Conservation (phyloP, 2,888 invertebrate species). For the Chironomus tentans region DNA sequence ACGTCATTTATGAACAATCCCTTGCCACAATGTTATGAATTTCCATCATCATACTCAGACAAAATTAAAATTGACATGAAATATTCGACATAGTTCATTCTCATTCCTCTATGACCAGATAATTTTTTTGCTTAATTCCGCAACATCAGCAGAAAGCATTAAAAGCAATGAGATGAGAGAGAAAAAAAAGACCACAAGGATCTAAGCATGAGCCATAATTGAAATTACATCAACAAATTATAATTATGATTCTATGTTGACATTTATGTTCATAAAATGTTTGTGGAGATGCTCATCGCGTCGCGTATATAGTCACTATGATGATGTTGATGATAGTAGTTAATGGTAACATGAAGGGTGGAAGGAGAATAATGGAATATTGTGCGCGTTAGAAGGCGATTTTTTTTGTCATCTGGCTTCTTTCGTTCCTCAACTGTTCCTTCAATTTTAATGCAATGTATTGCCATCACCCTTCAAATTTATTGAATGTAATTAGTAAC, state of each 20-base stretch:
- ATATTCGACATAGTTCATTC: not conserved
- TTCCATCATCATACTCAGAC: no score
- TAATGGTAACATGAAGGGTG: not conserved
- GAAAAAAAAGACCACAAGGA: not conserved
- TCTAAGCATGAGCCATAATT: not conserved
- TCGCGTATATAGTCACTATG: not conserved
- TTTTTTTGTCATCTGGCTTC: conserved; percentile 14
- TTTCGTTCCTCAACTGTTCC: not conserved
- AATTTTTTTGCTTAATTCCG: no score
- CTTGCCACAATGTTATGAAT: no score
- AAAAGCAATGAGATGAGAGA: not conserved
- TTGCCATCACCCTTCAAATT: not conserved
- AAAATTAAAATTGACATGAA: not conserved
- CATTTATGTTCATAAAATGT: conserved; percentile 11
- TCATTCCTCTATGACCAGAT: no score
- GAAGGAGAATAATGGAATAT: not conserved
- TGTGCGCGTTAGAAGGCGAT: not conserved
- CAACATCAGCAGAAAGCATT: not conserved
- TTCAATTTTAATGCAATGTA: not conserved
- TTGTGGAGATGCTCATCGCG: not conserved
- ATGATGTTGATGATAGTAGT: not conserved
- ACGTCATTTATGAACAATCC: no score
- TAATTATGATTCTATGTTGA: conserved; percentile 24
- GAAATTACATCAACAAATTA: conserved; percentile 22
- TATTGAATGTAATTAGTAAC: conserved; percentile 18